Conservation (phyloP, 2,888 invertebrate genomes). For the Malthinus seriepunctatus region DNA sequence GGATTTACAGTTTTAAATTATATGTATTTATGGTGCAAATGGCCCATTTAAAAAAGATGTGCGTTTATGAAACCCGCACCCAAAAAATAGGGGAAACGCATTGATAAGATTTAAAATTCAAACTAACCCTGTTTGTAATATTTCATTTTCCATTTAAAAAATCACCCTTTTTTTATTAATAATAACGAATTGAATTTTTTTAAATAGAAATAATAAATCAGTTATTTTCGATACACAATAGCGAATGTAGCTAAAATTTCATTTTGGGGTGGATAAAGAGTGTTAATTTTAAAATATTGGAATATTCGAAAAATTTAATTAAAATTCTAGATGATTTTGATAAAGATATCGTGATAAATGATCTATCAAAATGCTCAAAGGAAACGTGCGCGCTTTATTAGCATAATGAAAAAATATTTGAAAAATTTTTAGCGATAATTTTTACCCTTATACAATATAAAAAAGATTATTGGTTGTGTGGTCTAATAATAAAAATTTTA, state of each 20-base stretch:
- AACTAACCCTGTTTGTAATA: slow-evolving; percentile 19
- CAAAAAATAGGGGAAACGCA: slow-evolving; percentile 16
- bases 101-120: slow-evolving; percentile 17
- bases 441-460: slow-evolving; percentile 12
- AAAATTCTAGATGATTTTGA: slow-evolving; percentile 18
- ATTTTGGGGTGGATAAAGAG: neutral
- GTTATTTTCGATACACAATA: neutral
- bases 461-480: slow-evolving; percentile 24
- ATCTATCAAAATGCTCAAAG: slow-evolving; percentile 36
- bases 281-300: neutral
- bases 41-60: slow-evolving; percentile 10
- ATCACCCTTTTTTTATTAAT: slow-evolving; percentile 21
- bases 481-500: slow-evolving; percentile 35
- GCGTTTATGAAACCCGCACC: slow-evolving; percentile 17
- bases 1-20: slow-evolving; percentile 27
- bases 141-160: slow-evolving; percentile 26
- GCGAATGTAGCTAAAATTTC: neutral
- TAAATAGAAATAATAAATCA: slow-evolving; percentile 7
- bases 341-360: slow-evolving; percentile 36
- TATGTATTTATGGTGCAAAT: slow-evolving; percentile 22
- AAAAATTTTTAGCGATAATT: slow-evolving; percentile 20
- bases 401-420: slow-evolving; percentile 30
- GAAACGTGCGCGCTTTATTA: slow-evolving; percentile 34
- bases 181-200: slow-evolving; percentile 5
- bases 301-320: slow-evolving; percentile 19